These are phyloP conservation scores for Sympetrum striolatum DNA, from an alignment of 2,888 invertebrate genomes.

Conservation along the genomic window DNA sequence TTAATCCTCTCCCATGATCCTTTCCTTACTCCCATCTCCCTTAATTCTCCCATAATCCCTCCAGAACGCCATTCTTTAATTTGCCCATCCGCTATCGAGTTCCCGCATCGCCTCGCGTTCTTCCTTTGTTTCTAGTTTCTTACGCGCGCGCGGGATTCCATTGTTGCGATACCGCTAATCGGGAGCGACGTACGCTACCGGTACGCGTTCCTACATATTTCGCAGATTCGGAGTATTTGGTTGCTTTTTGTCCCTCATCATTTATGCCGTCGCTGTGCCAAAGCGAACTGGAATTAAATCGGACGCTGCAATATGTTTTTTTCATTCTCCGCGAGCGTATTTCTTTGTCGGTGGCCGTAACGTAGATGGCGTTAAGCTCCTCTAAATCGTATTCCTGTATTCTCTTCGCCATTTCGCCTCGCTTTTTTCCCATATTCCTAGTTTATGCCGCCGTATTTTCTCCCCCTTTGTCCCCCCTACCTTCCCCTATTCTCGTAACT, in stretches of 20 bases:
- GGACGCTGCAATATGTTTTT: neutral
- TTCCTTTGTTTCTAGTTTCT: neutral
- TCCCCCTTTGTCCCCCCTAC: neutral
- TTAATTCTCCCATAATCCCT: neutral
- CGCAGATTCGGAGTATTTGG: neutral
- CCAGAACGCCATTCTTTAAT: neutral
- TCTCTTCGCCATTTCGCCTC: neutral
- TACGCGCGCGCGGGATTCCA: too few species aligned
- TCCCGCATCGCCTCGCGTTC: neutral
- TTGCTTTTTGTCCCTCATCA: neutral
- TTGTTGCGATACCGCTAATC: too few species aligned
- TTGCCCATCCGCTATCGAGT: neutral
- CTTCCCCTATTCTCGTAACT: neutral
- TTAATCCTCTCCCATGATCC: neutral
- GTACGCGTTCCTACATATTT: too few species aligned
- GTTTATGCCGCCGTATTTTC: constrained; percentile 6
- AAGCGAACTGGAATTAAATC: neutral
- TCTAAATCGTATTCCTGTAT: neutral
- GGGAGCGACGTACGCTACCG: too few species aligned
- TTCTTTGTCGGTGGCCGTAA: neutral
- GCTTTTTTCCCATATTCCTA: neutral
- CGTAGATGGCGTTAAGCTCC: neutral
- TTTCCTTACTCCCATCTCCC: neutral
- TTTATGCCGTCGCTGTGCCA: neutral
- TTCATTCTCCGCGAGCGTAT: neutral